These are phyloP conservation scores for Muschampia plurimacula DNA, from an alignment of 2,888 invertebrate genomes.

Conservation along the genomic window DNA sequence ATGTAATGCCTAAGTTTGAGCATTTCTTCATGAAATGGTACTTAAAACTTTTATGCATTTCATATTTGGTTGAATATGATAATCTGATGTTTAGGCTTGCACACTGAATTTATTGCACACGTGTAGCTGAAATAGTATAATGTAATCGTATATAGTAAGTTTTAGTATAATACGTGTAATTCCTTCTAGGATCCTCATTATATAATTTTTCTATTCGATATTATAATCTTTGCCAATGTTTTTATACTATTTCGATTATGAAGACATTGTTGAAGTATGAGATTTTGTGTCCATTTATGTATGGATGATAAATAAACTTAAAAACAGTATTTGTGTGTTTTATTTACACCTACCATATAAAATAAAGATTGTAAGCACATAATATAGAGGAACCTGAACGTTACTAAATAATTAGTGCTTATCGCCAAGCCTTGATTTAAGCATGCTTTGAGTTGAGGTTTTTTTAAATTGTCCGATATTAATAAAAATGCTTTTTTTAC, in stretches of 20 bases:
- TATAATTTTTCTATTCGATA: conserved; percentile 78
- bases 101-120: conserved; percentile 47
- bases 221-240: conserved; percentile 73
- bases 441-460: too few relatives aligned
- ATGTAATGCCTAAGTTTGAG: conserved; percentile 34
- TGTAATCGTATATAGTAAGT: conserved; percentile 73
- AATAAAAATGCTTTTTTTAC: too few relatives aligned
- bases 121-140: conserved; percentile 45
- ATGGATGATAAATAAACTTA: conserved; percentile 79
- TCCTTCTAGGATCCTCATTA: conserved; percentile 70
- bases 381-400: too few relatives aligned
- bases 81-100: conserved; percentile 45
- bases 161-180: conserved; percentile 69
- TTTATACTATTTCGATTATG: conserved; percentile 65
- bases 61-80: conserved; percentile 35
- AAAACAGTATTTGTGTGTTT: conserved; percentile 52
- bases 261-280: conserved; percentile 74
- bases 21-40: conserved; percentile 39
- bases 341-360: conserved; percentile 43
- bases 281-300: conserved; percentile 76
- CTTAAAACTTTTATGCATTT: conserved; percentile 38
- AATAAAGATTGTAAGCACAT: too few relatives aligned
- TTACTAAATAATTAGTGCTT: too few relatives aligned
- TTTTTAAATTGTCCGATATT: too few relatives aligned
- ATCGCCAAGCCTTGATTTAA: too few relatives aligned